Percentiles rank a stretch among this genome's conserved stretches.
Evolutionary conservation across 2,797 vertebrate genomes (phyloP).

Genomic region (Eutrigla gurnardus): DNA sequence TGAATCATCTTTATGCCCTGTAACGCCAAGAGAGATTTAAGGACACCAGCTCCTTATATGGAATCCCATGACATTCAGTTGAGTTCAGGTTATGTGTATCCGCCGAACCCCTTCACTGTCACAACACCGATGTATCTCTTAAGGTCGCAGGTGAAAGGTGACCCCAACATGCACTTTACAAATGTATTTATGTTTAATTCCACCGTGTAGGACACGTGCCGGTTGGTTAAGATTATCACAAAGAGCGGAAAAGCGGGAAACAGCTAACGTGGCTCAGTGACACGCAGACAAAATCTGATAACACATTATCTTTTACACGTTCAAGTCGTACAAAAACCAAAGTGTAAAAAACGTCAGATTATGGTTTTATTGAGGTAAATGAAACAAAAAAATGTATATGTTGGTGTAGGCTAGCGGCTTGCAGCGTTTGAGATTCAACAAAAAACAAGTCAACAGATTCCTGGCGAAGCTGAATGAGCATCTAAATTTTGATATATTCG

Average conservation of each 20-base stretch:
- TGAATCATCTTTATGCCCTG: constrained; percentile 17
- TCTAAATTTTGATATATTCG: not conserved
- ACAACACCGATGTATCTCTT: constrained; percentile 53
- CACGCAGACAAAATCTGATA: too few relatives aligned
- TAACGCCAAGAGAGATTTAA: constrained; percentile 31
- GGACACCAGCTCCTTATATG: constrained; percentile 25
- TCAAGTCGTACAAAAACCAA: not conserved
- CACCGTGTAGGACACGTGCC: not conserved
- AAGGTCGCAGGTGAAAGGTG: constrained; percentile 12
- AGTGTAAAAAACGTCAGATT: not conserved
- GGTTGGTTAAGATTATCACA: too few relatives aligned
- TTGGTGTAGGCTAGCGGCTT: not conserved
- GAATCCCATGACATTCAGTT: constrained; percentile 26
- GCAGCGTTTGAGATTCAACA: not conserved
- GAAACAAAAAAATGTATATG: not conserved
- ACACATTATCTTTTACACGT: not conserved
- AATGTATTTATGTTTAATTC: constrained; percentile 11
- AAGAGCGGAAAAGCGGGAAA: too few relatives aligned
- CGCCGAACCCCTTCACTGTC: constrained; percentile 32
- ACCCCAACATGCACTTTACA: constrained; percentile 4
- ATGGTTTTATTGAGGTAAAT: not conserved
- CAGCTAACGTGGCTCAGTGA: too few relatives aligned
- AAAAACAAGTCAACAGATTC: not conserved
- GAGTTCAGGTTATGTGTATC: constrained; percentile 25
- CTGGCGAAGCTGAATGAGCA: too few relatives aligned